Evolutionary conservation across 2,888 invertebrate genomes (phyloP), one percentile per base, ranked within the genome.

Genomic region (Plagiodera versicolora): DNA sequence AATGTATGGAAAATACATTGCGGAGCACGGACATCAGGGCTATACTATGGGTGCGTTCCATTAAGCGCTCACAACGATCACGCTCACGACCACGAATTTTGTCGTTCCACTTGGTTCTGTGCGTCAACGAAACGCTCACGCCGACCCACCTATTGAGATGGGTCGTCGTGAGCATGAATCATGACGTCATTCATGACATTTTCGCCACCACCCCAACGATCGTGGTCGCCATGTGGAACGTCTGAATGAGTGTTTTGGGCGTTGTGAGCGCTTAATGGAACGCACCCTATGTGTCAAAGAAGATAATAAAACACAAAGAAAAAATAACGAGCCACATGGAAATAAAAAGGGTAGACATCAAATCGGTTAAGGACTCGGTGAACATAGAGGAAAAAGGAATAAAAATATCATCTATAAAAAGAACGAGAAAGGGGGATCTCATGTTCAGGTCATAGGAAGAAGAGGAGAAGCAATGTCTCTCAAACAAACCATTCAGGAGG

Each of bases 401-500:
- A 16, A 16, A 48, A 17, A 47, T 56, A 48, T 28, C 14, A 48
- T 47, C 32, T 2, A 48, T 56, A 47, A 56, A 47, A 20, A 56
- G 48, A 14, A 56, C 47, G 9, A 16, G 35, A 1, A 47, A 47
- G 20, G 47, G 56, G 6, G 57, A 57, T 39, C 57, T 5, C 20
- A 51, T 16, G 11, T 51, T 24, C 51, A 51, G 30, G 45, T 57
- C n/a, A 17, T 39, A 11, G 50, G 57, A 20, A 50, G 56, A 17
- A 50, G 30, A 45, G 51, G 14, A 28, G 30, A 57, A 8, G 51
- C 57, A 51, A 51, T 51, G 44, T 28, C 3, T 9, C 24, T 57
- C 24, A 57, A 57, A 51, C 51, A 57, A 51, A 51, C 30, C 10
- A 57, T 57, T 17, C 56, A 56, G 51, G 57, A 57, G 19, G 16